Conservation (phyloP, 2,888 invertebrate genomes). For the Rotaria magnacalcarata region DNA sequence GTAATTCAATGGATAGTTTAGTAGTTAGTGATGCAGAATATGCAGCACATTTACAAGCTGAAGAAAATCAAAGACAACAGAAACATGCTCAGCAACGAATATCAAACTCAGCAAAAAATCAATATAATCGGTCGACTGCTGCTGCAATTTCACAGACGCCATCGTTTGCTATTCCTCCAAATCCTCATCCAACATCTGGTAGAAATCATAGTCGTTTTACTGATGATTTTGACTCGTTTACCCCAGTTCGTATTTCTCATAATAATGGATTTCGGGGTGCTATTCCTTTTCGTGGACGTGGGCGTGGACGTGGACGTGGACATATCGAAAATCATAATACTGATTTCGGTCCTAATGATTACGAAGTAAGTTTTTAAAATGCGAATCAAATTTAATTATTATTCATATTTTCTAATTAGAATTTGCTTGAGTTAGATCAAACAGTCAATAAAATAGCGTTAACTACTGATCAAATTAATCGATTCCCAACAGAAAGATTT, state of each 20-base stretch:
- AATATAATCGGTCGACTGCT: not conserved
- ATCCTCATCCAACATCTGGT: not conserved
- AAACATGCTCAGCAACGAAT: not conserved
- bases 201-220: not conserved
- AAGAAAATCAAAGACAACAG: not conserved
- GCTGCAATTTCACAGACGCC: not conserved
- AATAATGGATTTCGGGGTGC: too few species aligned
- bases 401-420: not conserved
- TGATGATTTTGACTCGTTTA: not conserved
- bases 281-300: too few species aligned
- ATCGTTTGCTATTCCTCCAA: not conserved
- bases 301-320: too few species aligned
- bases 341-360: not conserved
- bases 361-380: not conserved
- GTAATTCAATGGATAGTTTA: too few species aligned
- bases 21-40: not conserved
- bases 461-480: not conserved
- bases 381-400: too few species aligned
- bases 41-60: not conserved
- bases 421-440: not conserved
- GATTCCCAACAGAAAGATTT: not conserved
- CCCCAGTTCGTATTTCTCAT: too few species aligned
- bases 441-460: not conserved
- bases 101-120: not conserved
- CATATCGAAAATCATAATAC: not conserved